Evolutionary conservation across 2,888 invertebrate species (phyloP), one percentile per base, ranked within the genome.

Genomic region (Idaea straminata): DNA sequence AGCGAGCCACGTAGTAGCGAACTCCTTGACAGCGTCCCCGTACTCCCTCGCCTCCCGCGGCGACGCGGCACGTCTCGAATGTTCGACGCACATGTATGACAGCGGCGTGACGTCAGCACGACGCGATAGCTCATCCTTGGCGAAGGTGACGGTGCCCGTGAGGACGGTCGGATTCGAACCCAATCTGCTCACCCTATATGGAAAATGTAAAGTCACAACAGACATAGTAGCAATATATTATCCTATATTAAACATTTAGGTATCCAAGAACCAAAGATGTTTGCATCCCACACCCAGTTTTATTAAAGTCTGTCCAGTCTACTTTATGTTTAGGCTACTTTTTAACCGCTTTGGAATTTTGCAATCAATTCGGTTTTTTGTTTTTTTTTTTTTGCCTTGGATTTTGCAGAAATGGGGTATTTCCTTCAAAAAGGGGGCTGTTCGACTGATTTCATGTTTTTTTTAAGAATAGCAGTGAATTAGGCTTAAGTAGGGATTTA

Each of bases 91-190:
- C 64, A 96, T 88, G 84, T 97, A 97, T 72, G 94, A 95, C 77
- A 98, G 95, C 25, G 93, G 89, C 83, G 96, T 95, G 7, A 86
- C 76, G 83, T 96, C 96, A 73, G 96, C 96, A 86, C 96, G 96
- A 76, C 97, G 97, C 0, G 95, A 96, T 10, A 94, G 86, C 83
- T 99, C 99, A 87, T 98, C 98, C 87, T 97, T 97, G 25, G 96
- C 95, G 82, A 97, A 95, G 3, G 96, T 94, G 71, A 98, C 88
- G 6, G 94, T 92, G 64, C 99, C 99, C 72, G 95, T 92, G 66
- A 99, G 93, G 97, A 97, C 59, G 81, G 25, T 67, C 15, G 89
- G 73, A 74, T 85, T 89, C 59, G 83, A 80, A 0, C 47, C 47
- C 10, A 47, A 4, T 5, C 90, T 83, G 64, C 80, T 76, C 0